These are phyloP conservation scores for Plumapathes pennacea DNA, from an alignment of 92 coral and sea anemone species.

Conservation along the genomic window DNA sequence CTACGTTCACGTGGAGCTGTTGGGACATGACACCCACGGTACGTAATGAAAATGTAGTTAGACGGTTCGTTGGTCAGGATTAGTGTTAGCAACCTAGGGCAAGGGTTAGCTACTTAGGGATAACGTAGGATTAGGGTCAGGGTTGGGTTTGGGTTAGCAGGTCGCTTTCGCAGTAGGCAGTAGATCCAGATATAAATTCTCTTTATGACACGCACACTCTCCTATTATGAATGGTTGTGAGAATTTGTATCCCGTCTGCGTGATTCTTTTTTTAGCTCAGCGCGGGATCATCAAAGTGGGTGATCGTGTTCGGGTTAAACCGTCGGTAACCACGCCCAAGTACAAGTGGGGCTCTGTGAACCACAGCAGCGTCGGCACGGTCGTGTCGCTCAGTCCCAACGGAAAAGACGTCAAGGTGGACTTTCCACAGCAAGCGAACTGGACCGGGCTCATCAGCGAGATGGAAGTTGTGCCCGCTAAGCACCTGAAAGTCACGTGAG, in stretches of 20 bases:
- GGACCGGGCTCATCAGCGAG: constrained; percentile 96
- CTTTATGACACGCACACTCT: too few relatives aligned
- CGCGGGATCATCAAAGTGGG: constrained; percentile 95
- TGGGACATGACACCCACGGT: constrained; percentile 93
- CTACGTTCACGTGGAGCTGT: constrained; percentile 89
- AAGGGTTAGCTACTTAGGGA: too few relatives aligned
- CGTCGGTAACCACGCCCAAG: constrained; percentile 91
- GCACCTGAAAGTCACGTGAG: constrained; percentile 88
- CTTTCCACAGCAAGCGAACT: constrained; percentile 98
- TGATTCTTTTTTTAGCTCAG: constrained; percentile 51
- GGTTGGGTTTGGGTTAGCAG: too few relatives aligned
- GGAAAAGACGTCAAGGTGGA: constrained; percentile 98
- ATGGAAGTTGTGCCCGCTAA: constrained; percentile 99
- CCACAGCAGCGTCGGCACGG: constrained; percentile 92
- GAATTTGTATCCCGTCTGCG: not conserved
- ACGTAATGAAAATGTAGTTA: too few relatives aligned
- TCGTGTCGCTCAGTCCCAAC: constrained; percentile 92
- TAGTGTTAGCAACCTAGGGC: too few relatives aligned
- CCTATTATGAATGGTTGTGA: too few relatives aligned
- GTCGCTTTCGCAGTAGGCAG: too few relatives aligned
- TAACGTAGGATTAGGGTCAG: too few relatives aligned
- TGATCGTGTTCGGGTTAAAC: constrained; percentile 96
- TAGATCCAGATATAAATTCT: too few relatives aligned
- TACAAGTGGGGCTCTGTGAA: constrained; percentile 99
- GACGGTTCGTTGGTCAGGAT: too few relatives aligned